Evolutionary conservation across 2,888 invertebrate genomes (phyloP).

Genomic region (Biston betularia): DNA sequence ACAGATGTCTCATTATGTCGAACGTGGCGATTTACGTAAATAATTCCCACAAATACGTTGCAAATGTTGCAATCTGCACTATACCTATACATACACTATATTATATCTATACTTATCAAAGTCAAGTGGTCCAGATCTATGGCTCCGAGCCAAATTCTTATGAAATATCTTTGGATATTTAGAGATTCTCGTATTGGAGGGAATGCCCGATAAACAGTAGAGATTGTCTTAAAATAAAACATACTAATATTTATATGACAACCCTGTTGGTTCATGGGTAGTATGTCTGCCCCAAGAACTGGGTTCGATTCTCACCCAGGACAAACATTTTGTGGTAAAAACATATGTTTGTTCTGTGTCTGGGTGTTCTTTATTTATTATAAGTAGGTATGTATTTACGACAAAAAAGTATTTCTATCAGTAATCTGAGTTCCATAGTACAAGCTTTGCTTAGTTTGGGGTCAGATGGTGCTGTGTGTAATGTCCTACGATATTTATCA

Average conservation of each 20-base stretch:
- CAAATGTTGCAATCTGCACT: slow-evolving; percentile 28
- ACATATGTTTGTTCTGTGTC: too few species aligned
- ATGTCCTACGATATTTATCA: too few species aligned
- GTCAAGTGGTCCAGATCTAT: slow-evolving; percentile 28
- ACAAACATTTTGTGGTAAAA: too few species aligned
- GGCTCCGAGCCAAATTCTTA: slow-evolving; percentile 30
- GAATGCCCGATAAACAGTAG: slow-evolving; percentile 28
- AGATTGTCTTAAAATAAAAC: slow-evolving; percentile 4
- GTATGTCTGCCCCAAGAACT: too few species aligned
- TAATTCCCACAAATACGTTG: slow-evolving; percentile 10
- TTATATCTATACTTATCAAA: background rate
- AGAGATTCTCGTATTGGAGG: slow-evolving; percentile 9
- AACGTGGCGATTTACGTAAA: slow-evolving; percentile 13
- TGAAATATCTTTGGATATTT: slow-evolving; percentile 28
- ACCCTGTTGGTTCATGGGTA: too few species aligned
- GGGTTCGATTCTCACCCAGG: too few species aligned
- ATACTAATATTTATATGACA: background rate
- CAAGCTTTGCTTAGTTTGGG: too few species aligned
- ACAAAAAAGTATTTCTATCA: too few species aligned
- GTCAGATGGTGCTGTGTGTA: too few species aligned
- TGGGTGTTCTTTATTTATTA: too few species aligned
- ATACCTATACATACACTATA: background rate
- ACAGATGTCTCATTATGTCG: slow-evolving; percentile 13
- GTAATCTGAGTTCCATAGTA: too few species aligned
- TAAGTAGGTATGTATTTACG: too few species aligned